These are phyloP conservation scores for Echinops telfairi DNA, from an alignment of 2,113 vertebrate genomes.

Conservation along the genomic window DNA sequence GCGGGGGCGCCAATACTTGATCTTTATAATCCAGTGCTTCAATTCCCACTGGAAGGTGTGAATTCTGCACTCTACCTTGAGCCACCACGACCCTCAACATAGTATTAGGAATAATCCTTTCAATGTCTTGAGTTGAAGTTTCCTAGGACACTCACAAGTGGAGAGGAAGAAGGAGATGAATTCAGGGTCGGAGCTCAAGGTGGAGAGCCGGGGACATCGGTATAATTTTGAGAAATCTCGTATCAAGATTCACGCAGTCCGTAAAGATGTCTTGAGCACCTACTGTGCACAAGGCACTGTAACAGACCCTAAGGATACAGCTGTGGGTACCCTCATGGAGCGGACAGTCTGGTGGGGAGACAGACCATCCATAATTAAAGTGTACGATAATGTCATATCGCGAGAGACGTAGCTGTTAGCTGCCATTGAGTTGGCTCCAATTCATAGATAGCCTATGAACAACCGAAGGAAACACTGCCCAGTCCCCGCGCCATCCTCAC, in stretches of 20 bases:
- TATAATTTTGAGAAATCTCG: neutral
- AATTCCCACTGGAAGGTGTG: too few relatives aligned
- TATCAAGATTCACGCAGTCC: neutral
- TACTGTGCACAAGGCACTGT: neutral
- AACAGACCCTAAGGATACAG: neutral
- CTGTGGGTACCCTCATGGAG: neutral
- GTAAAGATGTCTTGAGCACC: neutral
- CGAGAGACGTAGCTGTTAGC: too few relatives aligned
- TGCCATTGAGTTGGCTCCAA: too few relatives aligned
- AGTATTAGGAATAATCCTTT: neutral
- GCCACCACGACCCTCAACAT: neutral
- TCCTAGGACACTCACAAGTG: neutral
- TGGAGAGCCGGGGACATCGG: neutral
- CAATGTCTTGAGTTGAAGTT: neutral
- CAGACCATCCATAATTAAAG: neutral
- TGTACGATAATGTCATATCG: neutral
- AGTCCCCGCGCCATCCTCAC: too few relatives aligned
- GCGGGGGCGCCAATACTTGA: conserved; percentile 68
- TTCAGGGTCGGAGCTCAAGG: neutral
- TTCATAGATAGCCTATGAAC: too few relatives aligned
- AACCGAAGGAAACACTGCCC: too few relatives aligned
- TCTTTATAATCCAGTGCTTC: too few relatives aligned
- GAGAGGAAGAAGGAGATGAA: neutral
- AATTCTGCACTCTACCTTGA: too few relatives aligned
- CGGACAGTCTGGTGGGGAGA: neutral